Evolutionary conservation across 2,797 vertebrate genomes (phyloP), one percentile per base, ranked within the genome.

Genomic region (Trachurus trachurus): DNA sequence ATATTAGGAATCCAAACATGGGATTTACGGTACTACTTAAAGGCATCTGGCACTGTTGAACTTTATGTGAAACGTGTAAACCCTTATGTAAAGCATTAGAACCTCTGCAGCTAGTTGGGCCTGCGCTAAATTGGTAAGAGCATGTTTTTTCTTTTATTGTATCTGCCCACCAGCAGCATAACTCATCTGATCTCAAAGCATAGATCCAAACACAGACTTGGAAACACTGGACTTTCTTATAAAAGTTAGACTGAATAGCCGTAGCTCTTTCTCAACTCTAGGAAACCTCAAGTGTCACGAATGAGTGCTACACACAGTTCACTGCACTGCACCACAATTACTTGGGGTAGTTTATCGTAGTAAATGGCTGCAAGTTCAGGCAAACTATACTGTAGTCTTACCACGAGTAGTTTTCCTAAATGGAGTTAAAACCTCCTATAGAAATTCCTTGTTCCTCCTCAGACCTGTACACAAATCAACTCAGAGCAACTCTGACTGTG

Each of bases 21-120:
- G 68, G 78, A 89, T 93, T 91, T 91, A 91, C 80, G 66, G 76
- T 65, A 13, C 68, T 77, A 75, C 85, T 87, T 84, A 67, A 83
- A 78, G 76, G 56, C 81, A 80, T 84, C 82, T 87, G 89, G 87
- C 86, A 86, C 63, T 26, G 66, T 34, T 47, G 78, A 81, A 64
- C 66, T 82, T 88, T 49, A 89, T 85, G 68, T 86, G 88, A 83
- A 84, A 87, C 76, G 79, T 88, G 80, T 88, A 86, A 92, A 92
- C 78, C 85, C 77, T 76, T 87, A 85, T 62, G 77, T 83, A 84
- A 85, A 80, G 71, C 74, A 42, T 19, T 84, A 74, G 76, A 61
- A 66, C 75, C 74, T 71, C 63, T 74, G 64, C 37, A 74, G 72
- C 64, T 47, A 68, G 74, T 40, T 67, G 71, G 71, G 57, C 44